These are phyloP conservation scores for Lepidocyrtoides sp. DNA, from an alignment of 2,888 invertebrate species.

Conservation along the genomic window DNA sequence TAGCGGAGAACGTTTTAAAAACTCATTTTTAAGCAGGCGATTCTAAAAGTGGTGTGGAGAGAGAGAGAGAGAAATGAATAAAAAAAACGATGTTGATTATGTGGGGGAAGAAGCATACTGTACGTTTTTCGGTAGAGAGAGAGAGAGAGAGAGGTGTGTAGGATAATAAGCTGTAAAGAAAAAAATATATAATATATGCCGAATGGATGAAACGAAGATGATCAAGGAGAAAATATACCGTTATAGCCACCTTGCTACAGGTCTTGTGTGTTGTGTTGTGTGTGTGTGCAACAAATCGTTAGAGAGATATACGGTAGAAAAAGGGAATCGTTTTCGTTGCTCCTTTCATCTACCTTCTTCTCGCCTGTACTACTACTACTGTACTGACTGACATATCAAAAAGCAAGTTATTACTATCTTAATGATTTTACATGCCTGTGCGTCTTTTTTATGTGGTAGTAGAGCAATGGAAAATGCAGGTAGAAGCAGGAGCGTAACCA, in stretches of 20 bases:
- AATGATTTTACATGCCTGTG: constrained; percentile 5
- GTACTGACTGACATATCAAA: neutral
- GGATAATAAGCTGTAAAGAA: constrained; percentile 6
- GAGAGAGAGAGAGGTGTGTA: constrained; percentile 34
- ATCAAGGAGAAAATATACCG: constrained; percentile 63
- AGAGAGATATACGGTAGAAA: neutral
- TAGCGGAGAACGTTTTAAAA: neutral
- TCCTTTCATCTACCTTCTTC: neutral
- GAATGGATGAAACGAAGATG: constrained; percentile 59
- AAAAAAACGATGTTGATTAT: too few species aligned
- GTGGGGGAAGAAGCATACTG: constrained; percentile 3
- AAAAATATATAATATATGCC: constrained; percentile 14
- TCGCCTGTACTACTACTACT: too few species aligned
- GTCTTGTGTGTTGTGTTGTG: constrained; percentile 43
- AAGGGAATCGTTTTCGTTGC: neutral
- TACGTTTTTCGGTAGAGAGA: neutral
- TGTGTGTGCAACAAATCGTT: too few species aligned
- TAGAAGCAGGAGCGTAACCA: too few species aligned
- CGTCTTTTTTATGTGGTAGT: neutral
- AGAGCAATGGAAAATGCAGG: neutral
- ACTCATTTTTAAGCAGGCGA: neutral
- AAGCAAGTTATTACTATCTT: constrained; percentile 21
- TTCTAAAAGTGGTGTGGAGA: constrained; percentile 14
- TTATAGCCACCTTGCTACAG: constrained; percentile 64
- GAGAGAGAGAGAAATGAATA: constrained; percentile 6